Conservation (phyloP, 2,797 vertebrate species). For the Alcedo quadribrachys region DNA sequence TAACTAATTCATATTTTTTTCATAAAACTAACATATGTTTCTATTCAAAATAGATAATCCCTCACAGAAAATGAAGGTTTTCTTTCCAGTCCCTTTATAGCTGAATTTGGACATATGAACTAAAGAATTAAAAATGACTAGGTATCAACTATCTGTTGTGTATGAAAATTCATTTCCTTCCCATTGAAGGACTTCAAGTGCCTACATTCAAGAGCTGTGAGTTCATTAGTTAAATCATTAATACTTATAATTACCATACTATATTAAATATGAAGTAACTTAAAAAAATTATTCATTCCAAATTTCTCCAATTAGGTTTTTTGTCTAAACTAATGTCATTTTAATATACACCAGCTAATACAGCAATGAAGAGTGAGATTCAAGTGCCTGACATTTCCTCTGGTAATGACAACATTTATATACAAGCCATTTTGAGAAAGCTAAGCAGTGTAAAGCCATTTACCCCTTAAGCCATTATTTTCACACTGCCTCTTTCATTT, state of each 20-base stretch:
- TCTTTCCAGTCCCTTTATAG: background rate
- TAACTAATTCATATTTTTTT: background rate
- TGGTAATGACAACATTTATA: background rate
- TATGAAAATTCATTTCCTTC: background rate
- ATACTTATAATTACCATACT: background rate
- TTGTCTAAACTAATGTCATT: background rate
- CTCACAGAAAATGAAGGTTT: constrained; percentile 11
- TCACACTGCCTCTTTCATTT: background rate
- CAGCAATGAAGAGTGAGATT: background rate
- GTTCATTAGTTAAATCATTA: background rate
- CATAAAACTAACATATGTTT: background rate
- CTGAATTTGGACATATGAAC: background rate
- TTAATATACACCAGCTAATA: background rate
- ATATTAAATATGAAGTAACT: background rate
- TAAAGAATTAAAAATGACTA: background rate
- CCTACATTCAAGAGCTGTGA: background rate
- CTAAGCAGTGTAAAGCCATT: background rate
- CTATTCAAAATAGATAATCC: background rate
- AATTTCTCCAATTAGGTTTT: background rate
- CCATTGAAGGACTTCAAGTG: background rate
- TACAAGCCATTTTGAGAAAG: background rate
- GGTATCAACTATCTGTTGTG: background rate
- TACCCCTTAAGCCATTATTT: background rate
- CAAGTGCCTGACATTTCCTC: background rate
- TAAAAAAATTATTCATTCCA: background rate